Percentiles rank a stretch among this genome's conserved stretches.
Evolutionary conservation across 2,888 invertebrate species (phyloP).

Genomic region (Thelaira solivaga): DNA sequence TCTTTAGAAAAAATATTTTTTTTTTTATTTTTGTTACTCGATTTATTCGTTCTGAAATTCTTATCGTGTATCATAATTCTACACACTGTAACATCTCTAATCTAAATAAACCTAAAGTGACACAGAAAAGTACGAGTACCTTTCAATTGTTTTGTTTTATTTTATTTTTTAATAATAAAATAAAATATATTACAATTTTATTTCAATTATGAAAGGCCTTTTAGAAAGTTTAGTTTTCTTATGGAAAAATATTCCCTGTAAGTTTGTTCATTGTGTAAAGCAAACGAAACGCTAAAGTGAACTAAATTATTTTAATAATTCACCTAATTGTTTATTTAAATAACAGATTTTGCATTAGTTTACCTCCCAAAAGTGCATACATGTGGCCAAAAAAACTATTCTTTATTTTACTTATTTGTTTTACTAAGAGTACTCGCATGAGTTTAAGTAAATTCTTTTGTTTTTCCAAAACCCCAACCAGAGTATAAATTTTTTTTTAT

Average conservation of each 20-base stretch:
- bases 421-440: background rate
- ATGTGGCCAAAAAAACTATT: slow-evolving; percentile 12
- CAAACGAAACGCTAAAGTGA: background rate
- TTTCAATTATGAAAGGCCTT: slow-evolving; percentile 45
- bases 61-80: too few relatives aligned
- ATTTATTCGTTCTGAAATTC: too few relatives aligned
- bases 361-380: slow-evolving; percentile 41
- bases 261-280: too few relatives aligned
- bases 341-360: slow-evolving; percentile 25
- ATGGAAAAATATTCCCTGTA: background rate
- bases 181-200: background rate
- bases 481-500: background rate
- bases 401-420: slow-evolving; percentile 17
- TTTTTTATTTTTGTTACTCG: too few relatives aligned
- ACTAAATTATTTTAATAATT: slow-evolving; percentile 54
- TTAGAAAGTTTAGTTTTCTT: slow-evolving; percentile 52
- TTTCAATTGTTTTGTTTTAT: slow-evolving; percentile 34
- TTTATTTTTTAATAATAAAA: too few relatives aligned
- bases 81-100: too few relatives aligned
- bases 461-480: slow-evolving; percentile 10
- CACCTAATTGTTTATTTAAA: slow-evolving; percentile 54
- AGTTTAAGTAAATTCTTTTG: slow-evolving; percentile 50
- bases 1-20: too few relatives aligned
- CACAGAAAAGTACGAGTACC: slow-evolving; percentile 33
- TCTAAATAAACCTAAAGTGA: too few relatives aligned